Conservation (phyloP, 2,113 vertebrate species). For the Engystomops pustulosus region DNA sequence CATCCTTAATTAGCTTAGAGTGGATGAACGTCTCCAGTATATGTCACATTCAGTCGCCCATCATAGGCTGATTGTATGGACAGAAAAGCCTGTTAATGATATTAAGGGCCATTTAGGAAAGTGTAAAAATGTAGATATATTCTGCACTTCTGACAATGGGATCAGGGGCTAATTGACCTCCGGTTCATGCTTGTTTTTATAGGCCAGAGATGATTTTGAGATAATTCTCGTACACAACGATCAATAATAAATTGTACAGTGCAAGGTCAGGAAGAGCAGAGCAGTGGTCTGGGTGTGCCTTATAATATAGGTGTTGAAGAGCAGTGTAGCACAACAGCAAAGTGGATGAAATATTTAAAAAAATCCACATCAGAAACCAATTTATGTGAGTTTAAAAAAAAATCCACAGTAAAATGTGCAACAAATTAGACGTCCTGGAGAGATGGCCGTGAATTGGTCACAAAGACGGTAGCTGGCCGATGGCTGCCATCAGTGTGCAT, state of each 20-base stretch:
- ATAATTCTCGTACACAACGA: background rate
- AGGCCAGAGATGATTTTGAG: background rate
- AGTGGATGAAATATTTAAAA: too few species aligned
- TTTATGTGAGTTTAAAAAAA: too few species aligned
- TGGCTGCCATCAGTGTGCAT: too few species aligned
- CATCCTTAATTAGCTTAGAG: slow-evolving; percentile 10
- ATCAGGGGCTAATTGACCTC: background rate
- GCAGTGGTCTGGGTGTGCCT: background rate
- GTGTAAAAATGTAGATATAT: background rate
- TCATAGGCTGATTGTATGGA: background rate
- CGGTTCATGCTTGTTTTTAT: background rate
- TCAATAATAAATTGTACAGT: background rate
- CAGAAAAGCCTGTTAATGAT: background rate
- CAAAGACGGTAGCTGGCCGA: too few species aligned
- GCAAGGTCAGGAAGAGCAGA: background rate
- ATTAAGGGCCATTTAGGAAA: slow-evolving; percentile 8
- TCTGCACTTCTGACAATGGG: background rate
- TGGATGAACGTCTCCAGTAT: background rate
- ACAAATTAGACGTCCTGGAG: too few species aligned
- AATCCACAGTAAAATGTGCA: too few species aligned
- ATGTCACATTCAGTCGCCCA: background rate
- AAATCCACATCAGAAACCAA: too few species aligned
- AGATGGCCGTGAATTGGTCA: too few species aligned
- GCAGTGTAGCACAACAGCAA: too few species aligned
- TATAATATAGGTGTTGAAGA: too few species aligned